Evolutionary conservation across 2,888 invertebrate genomes (phyloP).

Genomic region (Diarsia dahlii): DNA sequence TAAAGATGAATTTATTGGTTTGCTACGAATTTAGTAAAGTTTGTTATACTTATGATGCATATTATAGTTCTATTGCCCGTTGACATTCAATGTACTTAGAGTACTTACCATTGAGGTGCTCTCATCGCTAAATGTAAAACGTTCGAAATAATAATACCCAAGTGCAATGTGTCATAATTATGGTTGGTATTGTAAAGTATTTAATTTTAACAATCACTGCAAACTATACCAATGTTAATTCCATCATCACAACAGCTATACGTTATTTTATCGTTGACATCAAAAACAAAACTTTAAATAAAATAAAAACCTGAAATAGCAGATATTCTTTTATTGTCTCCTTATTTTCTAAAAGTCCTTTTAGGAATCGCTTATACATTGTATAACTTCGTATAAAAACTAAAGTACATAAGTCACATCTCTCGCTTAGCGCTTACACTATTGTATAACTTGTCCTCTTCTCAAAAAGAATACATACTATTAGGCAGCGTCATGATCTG

Average conservation of each 20-base stretch:
- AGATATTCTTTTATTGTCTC: conserved; percentile 81
- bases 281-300: conserved; percentile 82
- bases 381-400: conserved; percentile 41
- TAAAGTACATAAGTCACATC: conserved; percentile 44
- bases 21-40: conserved; percentile 42
- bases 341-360: conserved; percentile 57
- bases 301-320: conserved; percentile 83
- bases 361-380: conserved; percentile 27
- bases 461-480: background rate
- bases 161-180: conserved; percentile 41
- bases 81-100: conserved; percentile 60
- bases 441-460: conserved; percentile 18
- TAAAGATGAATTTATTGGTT: conserved; percentile 53
- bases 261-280: conserved; percentile 81
- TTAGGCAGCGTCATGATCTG: conserved; percentile 80
- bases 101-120: conserved; percentile 59
- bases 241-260: conserved; percentile 66
- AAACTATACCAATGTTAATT: conserved; percentile 51
- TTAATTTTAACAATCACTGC: conserved; percentile 39
- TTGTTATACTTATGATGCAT: conserved; percentile 51
- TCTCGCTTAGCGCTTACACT: conserved; percentile 17
- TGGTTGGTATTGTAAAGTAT: conserved; percentile 22
- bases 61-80: conserved; percentile 55
- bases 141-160: conserved; percentile 33
- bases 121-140: conserved; percentile 44